Conservation (phyloP, 2,888 invertebrate genomes). For the Lydus trimaculatus region DNA sequence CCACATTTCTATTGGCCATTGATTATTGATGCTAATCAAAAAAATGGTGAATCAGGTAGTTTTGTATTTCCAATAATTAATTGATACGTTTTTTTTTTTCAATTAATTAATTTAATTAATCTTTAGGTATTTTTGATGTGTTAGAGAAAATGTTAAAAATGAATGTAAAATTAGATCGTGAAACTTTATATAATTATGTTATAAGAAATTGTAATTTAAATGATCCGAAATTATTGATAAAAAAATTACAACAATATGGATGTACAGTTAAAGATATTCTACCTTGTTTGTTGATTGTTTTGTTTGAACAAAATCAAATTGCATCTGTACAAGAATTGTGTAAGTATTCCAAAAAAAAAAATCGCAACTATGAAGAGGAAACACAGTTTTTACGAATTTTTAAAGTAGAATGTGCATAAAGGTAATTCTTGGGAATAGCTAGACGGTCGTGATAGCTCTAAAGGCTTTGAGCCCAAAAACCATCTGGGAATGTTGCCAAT, state of each 20-base stretch:
- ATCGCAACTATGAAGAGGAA: no score
- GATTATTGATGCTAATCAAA: constrained; percentile 61
- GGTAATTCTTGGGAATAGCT: no score
- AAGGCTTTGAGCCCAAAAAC: no score
- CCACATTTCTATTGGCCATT: constrained; percentile 76
- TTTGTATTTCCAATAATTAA: not conserved
- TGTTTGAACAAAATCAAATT: constrained; percentile 50
- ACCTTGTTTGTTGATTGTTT: constrained; percentile 62
- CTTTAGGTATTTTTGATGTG: constrained; percentile 63
- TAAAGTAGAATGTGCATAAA: no score
- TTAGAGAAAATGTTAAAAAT: constrained; percentile 65
- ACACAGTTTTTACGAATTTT: no score
- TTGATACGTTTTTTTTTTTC: not conserved
- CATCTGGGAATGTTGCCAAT: no score
- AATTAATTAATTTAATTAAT: not conserved
- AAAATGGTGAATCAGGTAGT: constrained; percentile 65
- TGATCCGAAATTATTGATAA: constrained; percentile 62
- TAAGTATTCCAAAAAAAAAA: constrained; percentile 57
- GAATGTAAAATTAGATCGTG: constrained; percentile 65
- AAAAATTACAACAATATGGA: constrained; percentile 62
- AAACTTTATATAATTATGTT: constrained; percentile 65
- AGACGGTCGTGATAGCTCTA: no score
- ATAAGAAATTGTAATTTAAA: constrained; percentile 65
- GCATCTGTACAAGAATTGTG: constrained; percentile 62
- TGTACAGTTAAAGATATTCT: constrained; percentile 57